Conservation (phyloP, 92 coral and sea anemone species). For the Paragorgia papillata region DNA sequence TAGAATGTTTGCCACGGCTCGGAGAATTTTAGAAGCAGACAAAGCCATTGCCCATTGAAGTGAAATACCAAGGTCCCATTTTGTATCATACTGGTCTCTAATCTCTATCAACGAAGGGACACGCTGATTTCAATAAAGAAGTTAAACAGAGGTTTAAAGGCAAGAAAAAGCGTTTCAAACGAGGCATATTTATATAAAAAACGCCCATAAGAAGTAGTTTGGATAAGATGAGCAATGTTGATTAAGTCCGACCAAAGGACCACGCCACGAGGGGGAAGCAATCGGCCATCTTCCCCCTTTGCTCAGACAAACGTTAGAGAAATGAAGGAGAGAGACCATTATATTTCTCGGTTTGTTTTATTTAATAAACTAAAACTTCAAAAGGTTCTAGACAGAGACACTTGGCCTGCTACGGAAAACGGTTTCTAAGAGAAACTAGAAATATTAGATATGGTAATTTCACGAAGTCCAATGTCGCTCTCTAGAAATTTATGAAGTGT, state of each 20-base stretch:
- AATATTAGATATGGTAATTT: conserved; percentile 6
- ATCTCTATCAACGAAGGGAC: background rate
- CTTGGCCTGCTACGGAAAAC: background rate
- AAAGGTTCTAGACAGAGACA: background rate
- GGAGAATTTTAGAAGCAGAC: no score
- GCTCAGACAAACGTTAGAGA: background rate
- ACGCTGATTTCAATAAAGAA: background rate
- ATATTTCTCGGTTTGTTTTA: background rate
- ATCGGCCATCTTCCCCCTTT: background rate
- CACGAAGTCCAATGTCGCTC: conserved; percentile 24
- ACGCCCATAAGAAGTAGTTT: background rate
- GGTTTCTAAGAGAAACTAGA: conserved; percentile 1
- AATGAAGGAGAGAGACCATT: background rate
- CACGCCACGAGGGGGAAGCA: background rate
- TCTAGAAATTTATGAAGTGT: background rate
- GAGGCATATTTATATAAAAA: background rate
- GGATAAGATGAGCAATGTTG: background rate
- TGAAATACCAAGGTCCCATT: background rate
- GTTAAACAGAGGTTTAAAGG: background rate
- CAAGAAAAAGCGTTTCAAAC: background rate
- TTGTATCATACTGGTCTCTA: background rate
- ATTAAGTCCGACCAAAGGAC: background rate
- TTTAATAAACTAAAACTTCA: background rate
- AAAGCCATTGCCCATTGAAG: no score
- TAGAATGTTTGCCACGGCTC: no score